Conservation (phyloP, 2,797 vertebrate species). For the Centroberyx gerrardi region DNA sequence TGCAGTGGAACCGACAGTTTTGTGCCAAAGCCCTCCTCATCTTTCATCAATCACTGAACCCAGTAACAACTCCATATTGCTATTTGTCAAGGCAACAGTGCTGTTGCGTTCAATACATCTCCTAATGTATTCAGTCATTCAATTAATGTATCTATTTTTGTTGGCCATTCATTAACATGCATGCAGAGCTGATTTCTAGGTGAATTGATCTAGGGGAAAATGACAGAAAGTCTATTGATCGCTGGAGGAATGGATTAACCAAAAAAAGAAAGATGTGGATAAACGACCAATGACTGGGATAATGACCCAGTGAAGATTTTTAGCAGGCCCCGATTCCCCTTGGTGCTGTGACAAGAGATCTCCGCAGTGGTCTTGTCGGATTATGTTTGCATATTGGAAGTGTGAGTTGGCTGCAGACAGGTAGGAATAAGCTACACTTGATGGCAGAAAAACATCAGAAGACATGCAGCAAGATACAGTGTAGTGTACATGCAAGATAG, state of each 20-base stretch:
- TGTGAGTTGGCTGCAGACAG: constrained; percentile 54
- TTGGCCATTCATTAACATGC: constrained; percentile 75
- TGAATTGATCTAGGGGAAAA: constrained; percentile 77
- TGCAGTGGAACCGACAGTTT: constrained; percentile 58
- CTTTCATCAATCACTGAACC: constrained; percentile 74
- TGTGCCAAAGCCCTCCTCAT: constrained; percentile 54
- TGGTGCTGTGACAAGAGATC: constrained; percentile 45
- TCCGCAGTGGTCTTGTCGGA: constrained; percentile 54
- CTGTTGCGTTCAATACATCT: constrained; percentile 67
- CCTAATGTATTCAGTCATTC: constrained; percentile 77
- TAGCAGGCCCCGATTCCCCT: constrained; percentile 52
- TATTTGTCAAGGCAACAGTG: constrained; percentile 60
- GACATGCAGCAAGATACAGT: constrained; percentile 69
- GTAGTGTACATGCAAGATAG: constrained; percentile 65
- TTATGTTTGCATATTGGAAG: constrained; percentile 51
- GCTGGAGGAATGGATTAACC: constrained; percentile 70
- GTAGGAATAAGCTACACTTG: constrained; percentile 54
- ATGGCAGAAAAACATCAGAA: constrained; percentile 70
- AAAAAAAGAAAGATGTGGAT: constrained; percentile 72
- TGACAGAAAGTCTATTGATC: constrained; percentile 80
- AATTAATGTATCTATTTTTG: constrained; percentile 80
- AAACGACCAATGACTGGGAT: constrained; percentile 74
- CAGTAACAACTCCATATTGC: constrained; percentile 73
- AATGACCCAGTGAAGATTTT: constrained; percentile 71
- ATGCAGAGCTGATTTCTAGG: constrained; percentile 67